Conservation (phyloP, 2,113 vertebrate species). For the Uria aalge region DNA sequence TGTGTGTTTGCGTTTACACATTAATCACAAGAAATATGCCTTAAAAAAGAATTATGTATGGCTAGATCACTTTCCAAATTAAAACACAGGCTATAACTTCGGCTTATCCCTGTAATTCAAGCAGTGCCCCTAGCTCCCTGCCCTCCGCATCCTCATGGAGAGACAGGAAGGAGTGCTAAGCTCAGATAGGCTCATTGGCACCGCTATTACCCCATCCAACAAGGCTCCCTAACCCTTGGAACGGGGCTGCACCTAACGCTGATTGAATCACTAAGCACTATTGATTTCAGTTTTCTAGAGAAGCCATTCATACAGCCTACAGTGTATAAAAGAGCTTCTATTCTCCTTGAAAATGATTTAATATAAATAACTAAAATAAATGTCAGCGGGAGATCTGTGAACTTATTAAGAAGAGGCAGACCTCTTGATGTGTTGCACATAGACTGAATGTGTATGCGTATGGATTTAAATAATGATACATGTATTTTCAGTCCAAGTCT, state of each 20-base stretch:
- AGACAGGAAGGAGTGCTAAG: not conserved
- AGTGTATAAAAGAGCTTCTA: constrained; percentile 51
- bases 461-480: not conserved
- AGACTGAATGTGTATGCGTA: not conserved
- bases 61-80: not conserved
- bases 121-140: not conserved
- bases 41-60: not conserved
- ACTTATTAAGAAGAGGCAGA: constrained; percentile 47
- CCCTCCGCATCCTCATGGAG: not conserved
- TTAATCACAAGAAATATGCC: not conserved
- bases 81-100: not conserved
- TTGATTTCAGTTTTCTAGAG: constrained; percentile 55
- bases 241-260: not conserved
- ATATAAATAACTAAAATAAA: constrained; percentile 62
- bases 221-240: not conserved
- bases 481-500: constrained; percentile 11
- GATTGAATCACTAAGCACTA: constrained; percentile 28
- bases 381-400: constrained; percentile 52
- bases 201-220: not conserved
- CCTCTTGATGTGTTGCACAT: not conserved
- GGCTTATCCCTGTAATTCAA: not conserved
- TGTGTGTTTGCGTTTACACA: not conserved
- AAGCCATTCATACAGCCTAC: constrained; percentile 26
- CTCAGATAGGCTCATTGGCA: not conserved
- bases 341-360: constrained; percentile 59